Evolutionary conservation across 2,888 invertebrate genomes (phyloP), one percentile per base, ranked within the genome.

Genomic region (Schrankia costaestrigalis): DNA sequence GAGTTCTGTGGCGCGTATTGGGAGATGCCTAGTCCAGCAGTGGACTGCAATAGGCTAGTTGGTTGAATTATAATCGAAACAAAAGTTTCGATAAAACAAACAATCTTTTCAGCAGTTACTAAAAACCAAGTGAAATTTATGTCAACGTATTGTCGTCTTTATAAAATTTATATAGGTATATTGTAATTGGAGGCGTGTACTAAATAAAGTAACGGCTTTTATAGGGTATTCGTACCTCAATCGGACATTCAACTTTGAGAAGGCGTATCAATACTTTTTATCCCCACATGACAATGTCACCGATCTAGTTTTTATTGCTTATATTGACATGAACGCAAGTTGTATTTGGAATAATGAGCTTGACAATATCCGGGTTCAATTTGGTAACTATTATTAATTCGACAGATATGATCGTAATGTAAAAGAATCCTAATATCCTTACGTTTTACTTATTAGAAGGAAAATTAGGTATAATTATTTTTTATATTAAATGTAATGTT

Each of bases 191-290:
- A 45, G 52, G 27, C 50, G 34, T 49, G 36, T 44, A 36, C 30
- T 35, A 46, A 21, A 38, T 35, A 24, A 58, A 56, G 46, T 65
- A 69, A 68, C 59, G 63, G 59, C 35, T 43, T 39, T 44, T 33
- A 46, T 57, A 57, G 54, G 45, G 42, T 46, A 40, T 31, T 40
- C 26, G 29, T 52, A 51, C 55, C 43, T 38, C 32, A 49, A 44
- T 59, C 66, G 76, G 66, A 37, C 74, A 44, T 75, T 75, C 72
- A 78, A 78, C 78, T 69, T 65, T 32, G 40, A 55, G 49, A 37
- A 64, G 69, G 63, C 65, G 71, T 62, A 53, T 45, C 49, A 56
- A 55, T 65, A 45, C 40, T 75, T 78, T 75, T 79, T 57, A 63
- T 22, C 30, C 44, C 46, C 39, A 45, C 40, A 41, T 39, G 34